Base-by-base conservation (phyloP, 2,797 vertebrate genomes). In the Falco rusticolus region DNA sequence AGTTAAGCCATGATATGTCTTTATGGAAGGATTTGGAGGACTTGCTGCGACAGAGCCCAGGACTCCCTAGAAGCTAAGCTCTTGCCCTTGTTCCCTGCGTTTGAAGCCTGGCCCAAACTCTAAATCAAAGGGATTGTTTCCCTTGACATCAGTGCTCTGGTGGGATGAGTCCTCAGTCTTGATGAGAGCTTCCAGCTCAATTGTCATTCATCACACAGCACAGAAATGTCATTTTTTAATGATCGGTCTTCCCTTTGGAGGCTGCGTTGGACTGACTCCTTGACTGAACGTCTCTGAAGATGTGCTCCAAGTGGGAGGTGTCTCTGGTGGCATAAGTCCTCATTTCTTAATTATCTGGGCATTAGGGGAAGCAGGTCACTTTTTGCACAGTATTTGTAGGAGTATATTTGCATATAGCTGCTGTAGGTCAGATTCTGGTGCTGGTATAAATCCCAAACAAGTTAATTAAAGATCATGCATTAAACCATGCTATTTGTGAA, bases 311-410 rank as follows among this genome's bases (percentile, higher is more conserved):
- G 45, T 33, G n/a, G 26, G 65, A 28, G 37, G 48, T 63, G 70
- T 34, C 29, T 95, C 75, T 68, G 57, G 18, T 56, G 65, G 39
- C 25, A 31, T 41, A 51, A 82, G 68, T 77, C 63, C 77, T 91
- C 50, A 72, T 90, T 97, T 96, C 87, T 82, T 90, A 64, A 34
- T 92, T 95, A 79, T 50, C 68, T 84, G 77, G 61, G 74, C 91
- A 87, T 78, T 84, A 91, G 45, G 68, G 51, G 41, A 84, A 87
- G 57, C 37, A 87, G 63, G 64, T 92, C 82, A 61, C 87, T 94
- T 94, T 84, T 31, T 59, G 39, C 74, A 72, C 47, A 20, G 59
- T 39, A 66, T 83, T 88, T 95, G 91, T 34, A 33, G 77, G 51
- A 79, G 14, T 84, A 19, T 57, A 70, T 87, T 94, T 87, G 45